Base-by-base conservation (phyloP, 2,888 invertebrate genomes). In the Agriopis leucophaearia region DNA sequence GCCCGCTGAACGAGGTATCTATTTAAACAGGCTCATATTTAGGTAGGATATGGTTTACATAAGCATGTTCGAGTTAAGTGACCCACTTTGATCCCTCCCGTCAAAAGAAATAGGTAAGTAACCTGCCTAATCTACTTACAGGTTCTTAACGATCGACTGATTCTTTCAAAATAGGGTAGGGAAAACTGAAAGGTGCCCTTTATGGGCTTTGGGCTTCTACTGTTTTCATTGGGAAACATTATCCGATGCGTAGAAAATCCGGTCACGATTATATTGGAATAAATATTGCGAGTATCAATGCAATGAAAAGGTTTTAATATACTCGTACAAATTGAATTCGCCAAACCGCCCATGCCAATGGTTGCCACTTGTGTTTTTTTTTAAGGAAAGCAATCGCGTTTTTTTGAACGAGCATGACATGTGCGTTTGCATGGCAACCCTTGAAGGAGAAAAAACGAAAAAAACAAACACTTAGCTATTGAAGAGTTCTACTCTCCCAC, bases 91-190 rank as follows among this genome's bases (percentile, higher is more conserved):
- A 81, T 78, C 78, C 69, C 60, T 51, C 35, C 55, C 64, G 68
- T 80, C 81, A 81, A 80, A 27, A 78, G 77, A 72, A 78, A 62
- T 62, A 38, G 56, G 60, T 56, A 65, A 52, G 62, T 66, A 63
- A 66, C 59, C 59, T 55, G 64, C 74, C 52, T 78, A 78, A 81
- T 81, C 79, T 79, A 70, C 77, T 81, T 82, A 78, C 67, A 56
- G 52, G 45, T 54, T 60, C 63, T 69, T 69, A 63, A 58, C 76
- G 70, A 76, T 77, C 73, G 74, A 77, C 64, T 71, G 75, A 73
- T 72, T 74, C 69, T 54, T 51, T 63, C 73, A 70, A 66, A 66
- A 66, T 70, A 66, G 13, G 56, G 44, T 47, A 62, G 57, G 58
- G 54, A 62, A 63, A 58, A 66, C 48, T 58, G 59, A 58, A 62